Conservation (phyloP, 2,888 invertebrate species). For the Tetragonula carbonaria region DNA sequence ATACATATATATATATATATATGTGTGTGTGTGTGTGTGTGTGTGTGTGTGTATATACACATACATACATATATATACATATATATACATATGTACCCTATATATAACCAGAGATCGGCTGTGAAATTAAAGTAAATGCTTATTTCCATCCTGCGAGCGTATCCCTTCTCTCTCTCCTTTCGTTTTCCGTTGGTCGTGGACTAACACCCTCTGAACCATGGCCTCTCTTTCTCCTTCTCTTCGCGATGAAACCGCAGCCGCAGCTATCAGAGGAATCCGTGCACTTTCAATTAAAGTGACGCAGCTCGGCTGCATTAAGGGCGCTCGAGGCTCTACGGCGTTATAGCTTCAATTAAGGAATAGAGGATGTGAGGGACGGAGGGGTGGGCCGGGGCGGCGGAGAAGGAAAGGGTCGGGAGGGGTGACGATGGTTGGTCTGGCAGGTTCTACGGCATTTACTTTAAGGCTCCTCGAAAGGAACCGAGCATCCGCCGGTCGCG, state of each 20-base stretch:
- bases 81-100: too few relatives aligned
- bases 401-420: not conserved
- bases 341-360: conserved; percentile 69
- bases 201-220: not conserved
- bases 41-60: too few relatives aligned
- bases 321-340: conserved; percentile 56
- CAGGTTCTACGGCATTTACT: conserved; percentile 57
- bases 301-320: conserved; percentile 66
- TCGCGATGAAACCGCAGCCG: conserved; percentile 52
- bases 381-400: not conserved
- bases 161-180: not conserved
- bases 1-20: too few relatives aligned
- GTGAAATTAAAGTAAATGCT: conserved; percentile 59
- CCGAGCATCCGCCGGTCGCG: conserved; percentile 45
- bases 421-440: conserved; percentile 26
- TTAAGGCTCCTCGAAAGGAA: conserved; percentile 60
- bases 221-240: conserved; percentile 48
- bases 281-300: conserved; percentile 75
- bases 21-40: too few relatives aligned
- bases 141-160: conserved; percentile 33
- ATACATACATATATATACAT: too few relatives aligned
- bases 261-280: conserved; percentile 68
- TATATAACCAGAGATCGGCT: not conserved
- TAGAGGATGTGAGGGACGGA: conserved; percentile 47
- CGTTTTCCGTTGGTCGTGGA: not conserved